A percentile compares a stretch with the other conserved stretches of the same genome.
These are phyloP conservation scores for Medauroidea extradentata DNA, from an alignment of 1,140 invertebrate genomes.

Conservation along the genomic window DNA sequence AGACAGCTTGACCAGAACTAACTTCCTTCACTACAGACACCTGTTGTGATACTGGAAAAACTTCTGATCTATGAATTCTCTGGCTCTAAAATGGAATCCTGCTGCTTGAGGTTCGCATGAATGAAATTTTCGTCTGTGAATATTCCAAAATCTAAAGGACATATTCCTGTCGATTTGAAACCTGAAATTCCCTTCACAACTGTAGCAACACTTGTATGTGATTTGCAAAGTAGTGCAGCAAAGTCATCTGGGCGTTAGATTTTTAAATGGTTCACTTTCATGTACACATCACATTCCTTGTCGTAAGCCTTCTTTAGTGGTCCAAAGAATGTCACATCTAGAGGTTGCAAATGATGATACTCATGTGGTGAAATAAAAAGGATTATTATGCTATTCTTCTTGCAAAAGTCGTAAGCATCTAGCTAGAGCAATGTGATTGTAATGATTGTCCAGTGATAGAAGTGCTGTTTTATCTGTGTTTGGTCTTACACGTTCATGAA, in stretches of 20 bases:
- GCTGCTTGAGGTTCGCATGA: too few relatives aligned
- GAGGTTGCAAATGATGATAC: conserved; percentile 30
- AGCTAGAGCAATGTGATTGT: conserved; percentile 28
- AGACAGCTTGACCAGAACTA: too few relatives aligned
- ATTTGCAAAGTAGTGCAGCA: conserved; percentile 27
- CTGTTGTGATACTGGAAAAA: too few relatives aligned
- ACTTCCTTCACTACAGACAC: too few relatives aligned
- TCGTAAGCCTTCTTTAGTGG: too few relatives aligned
- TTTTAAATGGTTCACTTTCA: conserved; percentile 29
- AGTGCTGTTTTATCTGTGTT: conserved; percentile 24
- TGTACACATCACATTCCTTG: conserved; percentile 24
- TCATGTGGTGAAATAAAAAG: conserved; percentile 39
- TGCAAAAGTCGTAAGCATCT: conserved; percentile 26
- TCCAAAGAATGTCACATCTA: too few relatives aligned
- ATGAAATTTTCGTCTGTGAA: too few relatives aligned
- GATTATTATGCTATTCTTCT: conserved; percentile 27
- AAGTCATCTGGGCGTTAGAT: conserved; percentile 36
- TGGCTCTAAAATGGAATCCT: too few relatives aligned
- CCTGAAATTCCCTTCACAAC: too few relatives aligned
- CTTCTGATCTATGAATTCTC: too few relatives aligned
- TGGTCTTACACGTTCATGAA: conserved; percentile 24
- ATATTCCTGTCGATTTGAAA: too few relatives aligned
- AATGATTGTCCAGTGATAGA: conserved; percentile 33
- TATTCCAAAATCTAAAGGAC: too few relatives aligned
- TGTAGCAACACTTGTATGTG: conserved; percentile 16